A percentile compares a stretch with the other conserved stretches of the same genome.
Conservation (phyloP, 2,888 invertebrate species). For the Chrysolina haemoptera region DNA sequence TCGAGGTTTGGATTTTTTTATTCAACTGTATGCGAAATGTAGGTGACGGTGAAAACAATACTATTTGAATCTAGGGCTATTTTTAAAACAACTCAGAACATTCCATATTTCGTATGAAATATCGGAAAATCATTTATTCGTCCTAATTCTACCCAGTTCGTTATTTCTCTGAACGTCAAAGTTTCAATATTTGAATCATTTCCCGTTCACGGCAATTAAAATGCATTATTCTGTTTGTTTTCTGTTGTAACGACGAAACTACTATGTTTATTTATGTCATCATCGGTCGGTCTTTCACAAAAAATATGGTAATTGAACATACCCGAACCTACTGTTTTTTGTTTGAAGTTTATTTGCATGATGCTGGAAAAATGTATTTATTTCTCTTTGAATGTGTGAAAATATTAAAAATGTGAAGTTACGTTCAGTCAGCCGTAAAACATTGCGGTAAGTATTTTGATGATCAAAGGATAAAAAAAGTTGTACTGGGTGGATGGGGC, state of each 20-base stretch:
- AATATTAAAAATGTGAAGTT: too few relatives aligned
- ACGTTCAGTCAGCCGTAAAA: too few relatives aligned
- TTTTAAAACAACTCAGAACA: too few relatives aligned
- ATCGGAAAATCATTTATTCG: not conserved
- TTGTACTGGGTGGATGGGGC: too few relatives aligned
- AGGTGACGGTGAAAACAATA: too few relatives aligned
- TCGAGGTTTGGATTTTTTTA: too few relatives aligned
- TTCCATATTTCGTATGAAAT: not conserved
- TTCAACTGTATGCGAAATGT: too few relatives aligned
- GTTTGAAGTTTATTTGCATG: not conserved
- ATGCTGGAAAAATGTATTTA: not conserved
- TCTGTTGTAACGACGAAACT: not conserved
- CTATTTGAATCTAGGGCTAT: too few relatives aligned
- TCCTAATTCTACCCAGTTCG: not conserved
- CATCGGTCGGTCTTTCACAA: not conserved
- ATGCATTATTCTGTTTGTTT: constrained; percentile 2
- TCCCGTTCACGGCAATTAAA: not conserved
- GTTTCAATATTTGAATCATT: not conserved
- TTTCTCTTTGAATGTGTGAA: not conserved
- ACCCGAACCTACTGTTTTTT: not conserved
- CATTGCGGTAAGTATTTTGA: too few relatives aligned
- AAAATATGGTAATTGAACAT: not conserved
- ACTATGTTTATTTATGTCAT: not conserved
- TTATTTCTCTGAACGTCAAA: constrained; percentile 1
- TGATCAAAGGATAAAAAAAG: too few relatives aligned